phyloP scores from a whole-genome alignment of 2,888 invertebrate species.

The Ophion ellenae region DNA sequence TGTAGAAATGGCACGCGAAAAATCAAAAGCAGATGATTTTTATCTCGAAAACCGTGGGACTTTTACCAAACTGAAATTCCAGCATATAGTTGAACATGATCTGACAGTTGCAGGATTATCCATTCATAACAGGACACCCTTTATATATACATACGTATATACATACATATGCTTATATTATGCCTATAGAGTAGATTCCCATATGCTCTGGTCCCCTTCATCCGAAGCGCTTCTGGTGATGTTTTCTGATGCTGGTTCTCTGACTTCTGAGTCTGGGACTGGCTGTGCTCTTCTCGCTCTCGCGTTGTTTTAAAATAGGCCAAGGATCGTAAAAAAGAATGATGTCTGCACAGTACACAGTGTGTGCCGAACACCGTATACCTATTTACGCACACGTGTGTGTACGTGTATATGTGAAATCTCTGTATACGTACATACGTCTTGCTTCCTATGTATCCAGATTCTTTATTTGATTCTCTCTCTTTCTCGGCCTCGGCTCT shows the following conservation, averaged over 20 bases:
- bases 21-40: too few species aligned
- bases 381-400: background rate
- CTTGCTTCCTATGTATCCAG: background rate
- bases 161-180: background rate
- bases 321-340: constrained; percentile 80
- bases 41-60: too few species aligned
- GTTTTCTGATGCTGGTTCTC: constrained; percentile 52
- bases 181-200: constrained; percentile 38
- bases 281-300: constrained; percentile 45
- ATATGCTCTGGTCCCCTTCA: constrained; percentile 46
- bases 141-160: too few species aligned
- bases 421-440: too few species aligned
- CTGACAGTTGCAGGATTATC: too few species aligned
- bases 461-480: background rate
- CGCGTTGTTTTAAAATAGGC: constrained; percentile 81
- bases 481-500: background rate
- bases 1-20: too few species aligned
- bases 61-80: too few species aligned
- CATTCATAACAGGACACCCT: too few species aligned
- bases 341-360: constrained; percentile 72
- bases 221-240: constrained; percentile 40
- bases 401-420: background rate
- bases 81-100: too few species aligned
- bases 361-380: constrained; percentile 61
- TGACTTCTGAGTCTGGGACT: constrained; percentile 43